Base-by-base conservation (phyloP, 2,888 invertebrate species). In the Drosophila infuscata region DNA sequence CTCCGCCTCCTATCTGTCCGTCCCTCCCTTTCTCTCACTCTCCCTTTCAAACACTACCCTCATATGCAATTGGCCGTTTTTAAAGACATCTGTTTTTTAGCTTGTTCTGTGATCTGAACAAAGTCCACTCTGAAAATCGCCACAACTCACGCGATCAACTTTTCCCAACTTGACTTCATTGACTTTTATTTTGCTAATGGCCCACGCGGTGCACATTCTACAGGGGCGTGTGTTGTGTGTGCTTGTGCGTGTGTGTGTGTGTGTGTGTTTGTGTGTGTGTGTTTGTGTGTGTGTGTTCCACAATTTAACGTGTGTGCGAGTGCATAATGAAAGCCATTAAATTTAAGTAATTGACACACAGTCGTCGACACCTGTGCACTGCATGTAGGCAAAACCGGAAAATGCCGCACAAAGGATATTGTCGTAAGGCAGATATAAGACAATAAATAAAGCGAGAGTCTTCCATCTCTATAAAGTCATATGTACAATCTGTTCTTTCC, bases 271-370 rank as follows among this genome's bases (percentile, higher is more conserved):
- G 62, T 32, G 53, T 61, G 54, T 63, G 41, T 12, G 32, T 35
- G 15, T 17, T 62, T n/a, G n/a, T n/a, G 53, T 61, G 54, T 63
- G 41, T 12, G 32, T 35, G 15, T 17, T 62, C 62, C 62, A 74
- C 61, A 77, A 64, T 70, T 74, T 74, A 70, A 8, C 61, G 30
- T 61, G 33, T 62, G 60, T 60, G 65, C 54, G 79, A 62, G 64
- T 73, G 80, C 46, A 46, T 68, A 76, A 80, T 80, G 81, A 83
- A 83, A 63, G 74, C 75, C 84, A 81, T 81, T 81, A 81, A 81
- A 81, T 81, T 87, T 87, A 83, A 81, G 81, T 84, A 81, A 81
- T 84, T 84, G 79, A 81, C 75, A 79, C 78, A 66, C 48, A 33
- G 54, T 41, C 70, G 69, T 57, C 80, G 80, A 76, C 80, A 80